Percentiles rank a stretch among this genome's conserved stretches.
These are phyloP conservation scores for Neotoxoptera formosana DNA, from an alignment of 1,140 invertebrate species.

Conservation along the genomic window DNA sequence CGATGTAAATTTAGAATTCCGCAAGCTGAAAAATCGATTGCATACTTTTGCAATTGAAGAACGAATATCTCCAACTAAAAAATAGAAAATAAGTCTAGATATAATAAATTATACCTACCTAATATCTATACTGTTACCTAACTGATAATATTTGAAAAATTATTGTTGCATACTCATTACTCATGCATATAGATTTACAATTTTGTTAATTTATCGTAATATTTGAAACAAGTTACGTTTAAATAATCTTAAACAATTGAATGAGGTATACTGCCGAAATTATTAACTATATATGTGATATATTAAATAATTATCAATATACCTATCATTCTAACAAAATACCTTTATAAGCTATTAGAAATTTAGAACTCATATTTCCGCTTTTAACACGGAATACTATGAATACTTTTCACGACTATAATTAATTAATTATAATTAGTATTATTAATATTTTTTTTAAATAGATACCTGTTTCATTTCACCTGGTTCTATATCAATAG, in stretches of 20 bases:
- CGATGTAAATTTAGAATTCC: constrained; percentile 58
- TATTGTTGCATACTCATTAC: neutral
- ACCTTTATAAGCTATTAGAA: no score
- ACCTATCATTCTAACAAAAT: no score
- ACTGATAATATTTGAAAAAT: neutral
- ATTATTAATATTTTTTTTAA: neutral
- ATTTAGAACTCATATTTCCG: neutral
- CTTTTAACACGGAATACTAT: neutral
- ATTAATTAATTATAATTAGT: neutral
- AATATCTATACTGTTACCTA: neutral
- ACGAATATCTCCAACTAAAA: constrained; percentile 59
- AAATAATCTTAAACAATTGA: neutral
- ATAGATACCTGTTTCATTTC: constrained; percentile 47
- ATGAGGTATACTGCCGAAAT: neutral
- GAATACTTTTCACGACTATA: neutral
- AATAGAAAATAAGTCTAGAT: neutral
- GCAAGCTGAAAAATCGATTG: constrained; percentile 57
- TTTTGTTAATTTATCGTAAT: neutral
- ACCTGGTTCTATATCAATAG: neutral
- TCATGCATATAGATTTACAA: neutral
- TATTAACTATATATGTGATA: no score
- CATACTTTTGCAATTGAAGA: constrained; percentile 56
- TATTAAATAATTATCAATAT: no score
- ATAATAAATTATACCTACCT: neutral
- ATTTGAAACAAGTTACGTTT: neutral